phyloP scores from a whole-genome alignment of 2,888 invertebrate genomes.

The Epinotia ramella region DNA sequence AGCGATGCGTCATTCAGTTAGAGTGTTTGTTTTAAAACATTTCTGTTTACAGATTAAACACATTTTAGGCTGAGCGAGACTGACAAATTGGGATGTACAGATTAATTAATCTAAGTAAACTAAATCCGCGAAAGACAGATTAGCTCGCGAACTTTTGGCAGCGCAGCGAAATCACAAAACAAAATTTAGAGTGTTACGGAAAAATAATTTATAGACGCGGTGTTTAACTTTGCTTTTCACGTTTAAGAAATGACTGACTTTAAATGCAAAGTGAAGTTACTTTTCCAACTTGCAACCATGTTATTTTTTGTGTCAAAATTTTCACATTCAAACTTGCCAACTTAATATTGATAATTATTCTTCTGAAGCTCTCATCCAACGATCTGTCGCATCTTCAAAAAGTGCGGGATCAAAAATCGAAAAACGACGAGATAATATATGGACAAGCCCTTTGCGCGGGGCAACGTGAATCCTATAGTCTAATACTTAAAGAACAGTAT shows the following conservation, averaged over 20 bases:
- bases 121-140: slow-evolving; percentile 41
- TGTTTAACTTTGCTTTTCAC: not conserved
- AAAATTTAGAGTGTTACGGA: slow-evolving; percentile 7
- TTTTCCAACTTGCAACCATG: not conserved
- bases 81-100: slow-evolving; percentile 41
- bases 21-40: slow-evolving; percentile 11
- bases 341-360: not conserved
- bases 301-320: not conserved
- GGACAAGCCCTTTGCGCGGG: too few species aligned
- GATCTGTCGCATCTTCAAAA: too few species aligned
- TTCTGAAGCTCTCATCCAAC: not conserved
- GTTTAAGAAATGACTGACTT: not conserved
- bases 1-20: slow-evolving; percentile 40
- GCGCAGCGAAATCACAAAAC: slow-evolving; percentile 27
- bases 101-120: slow-evolving; percentile 38
- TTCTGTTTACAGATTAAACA: slow-evolving; percentile 21
- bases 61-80: slow-evolving; percentile 20
- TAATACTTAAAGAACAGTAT: slow-evolving; percentile 2
- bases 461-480: not conserved
- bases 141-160: slow-evolving; percentile 32
- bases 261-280: not conserved
- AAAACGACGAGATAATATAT: too few species aligned
- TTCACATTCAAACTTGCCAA: slow-evolving; percentile 1
- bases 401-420: too few species aligned
- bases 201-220: not conserved